Evolutionary conservation across 2,888 invertebrate species (phyloP), one percentile per base, ranked within the genome.

Genomic region (Agrilus cyanescens): DNA sequence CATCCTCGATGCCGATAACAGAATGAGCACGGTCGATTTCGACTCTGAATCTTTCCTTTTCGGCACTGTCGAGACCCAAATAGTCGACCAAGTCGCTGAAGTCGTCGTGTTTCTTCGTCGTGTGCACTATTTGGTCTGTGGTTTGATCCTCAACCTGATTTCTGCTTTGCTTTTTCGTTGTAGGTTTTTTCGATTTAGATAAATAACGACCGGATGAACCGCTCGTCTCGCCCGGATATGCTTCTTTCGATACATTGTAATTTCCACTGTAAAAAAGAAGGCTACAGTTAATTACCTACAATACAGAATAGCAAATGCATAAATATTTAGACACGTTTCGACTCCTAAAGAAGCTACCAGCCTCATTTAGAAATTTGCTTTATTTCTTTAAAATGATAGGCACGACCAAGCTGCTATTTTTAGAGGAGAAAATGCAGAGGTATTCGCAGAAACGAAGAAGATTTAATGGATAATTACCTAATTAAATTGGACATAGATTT

Each of bases 1-100:
- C 63, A 45, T 68, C 50, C 14, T 72, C 63, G 46, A 76, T 75
- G 44, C 66, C 58, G 32, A 73, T 58, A 12, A 72, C 70, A 25
- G 70, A 63, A 31, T 73, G 71, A 13, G 66, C 57, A 51, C 75
- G 67, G 20, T 74, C 74, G 3, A 75, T 72, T 4, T 67, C 69
- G 7, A 62, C 61, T 43, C 66, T 60, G 42, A 57, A 65, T 39
- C 72, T 73, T 38, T 73, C 73, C 15, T 62, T 68, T 40, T 73
- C 67, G 48, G 69, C 71, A 30, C 68, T 69, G 39, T 69, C 63
- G 49, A 80, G 59, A 50, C 75, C 67, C 46, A 70, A 53, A 51
- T 67, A 67, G 54, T 67, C 67, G 48, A 73, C 62, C 35, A 83
- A 66, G 62, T 83, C 82, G 45, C 71, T 69, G 58, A 76, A 82